phyloP scores from a whole-genome alignment of 2,888 invertebrate genomes.

The Phalera bucephala region DNA sequence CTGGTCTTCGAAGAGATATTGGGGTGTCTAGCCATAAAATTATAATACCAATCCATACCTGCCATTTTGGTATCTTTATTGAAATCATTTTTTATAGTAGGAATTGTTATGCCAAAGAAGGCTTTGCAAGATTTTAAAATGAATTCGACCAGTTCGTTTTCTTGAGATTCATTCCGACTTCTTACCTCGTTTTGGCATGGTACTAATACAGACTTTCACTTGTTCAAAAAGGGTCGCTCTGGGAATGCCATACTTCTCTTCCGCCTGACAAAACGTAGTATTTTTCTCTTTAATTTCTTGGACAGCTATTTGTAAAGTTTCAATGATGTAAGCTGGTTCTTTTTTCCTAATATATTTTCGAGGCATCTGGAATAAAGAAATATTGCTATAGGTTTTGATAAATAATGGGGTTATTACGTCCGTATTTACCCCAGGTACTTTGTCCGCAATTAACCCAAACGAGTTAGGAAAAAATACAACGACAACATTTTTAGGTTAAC shows the following conservation, averaged over 20 bases:
- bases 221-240: slow-evolving; percentile 10
- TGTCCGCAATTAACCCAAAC: slow-evolving; percentile 3
- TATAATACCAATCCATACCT: slow-evolving; percentile 24
- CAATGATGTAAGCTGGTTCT: slow-evolving; percentile 11
- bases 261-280: slow-evolving; percentile 15
- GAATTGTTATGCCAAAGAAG: slow-evolving; percentile 19
- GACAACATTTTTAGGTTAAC: slow-evolving; percentile 5
- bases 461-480: not conserved
- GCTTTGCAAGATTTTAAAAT: slow-evolving; percentile 17
- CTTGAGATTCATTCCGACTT: too few relatives aligned
- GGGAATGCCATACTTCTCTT: slow-evolving; percentile 14
- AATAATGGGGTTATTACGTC: slow-evolving; percentile 1
- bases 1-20: slow-evolving; percentile 20
- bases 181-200: slow-evolving; percentile 15
- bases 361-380: slow-evolving; percentile 18
- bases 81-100: slow-evolving; percentile 5
- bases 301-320: slow-evolving; percentile 16
- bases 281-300: slow-evolving; percentile 17
- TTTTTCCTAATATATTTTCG: slow-evolving; percentile 15
- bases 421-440: not conserved
- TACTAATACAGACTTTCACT: slow-evolving; percentile 9
- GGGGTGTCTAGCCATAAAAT: slow-evolving; percentile 18
- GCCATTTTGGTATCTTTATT: slow-evolving; percentile 18
- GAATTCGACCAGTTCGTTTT: slow-evolving; percentile 18
- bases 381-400: slow-evolving; percentile 3